These are phyloP conservation scores for Celastrina argiolus DNA, from an alignment of 2,888 invertebrate species.

Conservation along the genomic window DNA sequence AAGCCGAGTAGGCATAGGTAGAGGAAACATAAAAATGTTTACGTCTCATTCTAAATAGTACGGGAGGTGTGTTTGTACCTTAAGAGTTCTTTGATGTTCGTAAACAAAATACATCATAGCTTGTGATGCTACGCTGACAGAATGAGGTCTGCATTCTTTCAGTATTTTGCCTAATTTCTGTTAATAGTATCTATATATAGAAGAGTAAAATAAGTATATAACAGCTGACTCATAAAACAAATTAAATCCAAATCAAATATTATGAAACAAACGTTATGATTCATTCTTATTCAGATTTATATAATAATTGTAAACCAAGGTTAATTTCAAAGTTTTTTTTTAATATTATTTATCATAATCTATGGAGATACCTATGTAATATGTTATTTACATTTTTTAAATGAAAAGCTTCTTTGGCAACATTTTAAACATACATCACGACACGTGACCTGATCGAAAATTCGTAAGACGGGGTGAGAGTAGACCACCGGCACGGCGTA, in stretches of 20 bases:
- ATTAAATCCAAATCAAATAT: neutral
- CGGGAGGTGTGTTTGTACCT: neutral
- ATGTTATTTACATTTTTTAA: too few relatives aligned
- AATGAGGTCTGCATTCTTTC: neutral
- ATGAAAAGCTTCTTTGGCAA: too few relatives aligned
- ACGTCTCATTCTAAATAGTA: constrained; percentile 7
- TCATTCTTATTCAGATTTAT: too few relatives aligned
- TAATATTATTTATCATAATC: too few relatives aligned
- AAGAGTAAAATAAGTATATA: neutral
- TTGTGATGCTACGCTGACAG: constrained; percentile 11
- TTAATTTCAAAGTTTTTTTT: too few relatives aligned
- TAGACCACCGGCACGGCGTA: too few relatives aligned
- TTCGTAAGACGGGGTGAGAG: too few relatives aligned
- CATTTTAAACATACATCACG: too few relatives aligned
- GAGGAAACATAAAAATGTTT: neutral
- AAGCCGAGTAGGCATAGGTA: neutral
- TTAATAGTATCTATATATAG: neutral
- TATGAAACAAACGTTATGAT: too few relatives aligned
- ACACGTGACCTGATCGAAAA: too few relatives aligned
- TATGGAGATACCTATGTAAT: too few relatives aligned
- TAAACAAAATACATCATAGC: constrained; percentile 23
- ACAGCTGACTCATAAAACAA: neutral
- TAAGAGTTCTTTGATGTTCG: constrained; percentile 26
- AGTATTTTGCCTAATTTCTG: neutral
- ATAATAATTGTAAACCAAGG: too few relatives aligned